These are phyloP conservation scores for Polyploca ridens DNA, from an alignment of 2,888 invertebrate genomes.

Conservation along the genomic window DNA sequence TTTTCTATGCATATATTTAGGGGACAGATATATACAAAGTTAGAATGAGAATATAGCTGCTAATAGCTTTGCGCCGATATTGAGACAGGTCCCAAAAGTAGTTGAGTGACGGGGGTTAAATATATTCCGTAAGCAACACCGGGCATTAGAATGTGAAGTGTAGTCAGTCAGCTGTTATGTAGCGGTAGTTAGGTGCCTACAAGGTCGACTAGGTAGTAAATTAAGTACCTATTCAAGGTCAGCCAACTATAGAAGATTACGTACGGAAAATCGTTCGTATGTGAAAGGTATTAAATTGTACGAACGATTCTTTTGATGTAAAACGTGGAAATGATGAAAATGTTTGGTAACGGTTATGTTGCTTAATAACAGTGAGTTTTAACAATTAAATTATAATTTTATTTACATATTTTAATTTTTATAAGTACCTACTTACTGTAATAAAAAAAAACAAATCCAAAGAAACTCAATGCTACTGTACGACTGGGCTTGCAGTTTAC, in stretches of 20 bases:
- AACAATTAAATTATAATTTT: no score
- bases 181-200: not conserved
- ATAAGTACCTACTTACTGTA: no score
- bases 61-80: not conserved
- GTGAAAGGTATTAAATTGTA: not conserved
- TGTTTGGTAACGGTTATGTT: no score
- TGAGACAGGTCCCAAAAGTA: not conserved
- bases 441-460: no score
- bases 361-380: no score
- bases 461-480: no score
- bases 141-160: conserved; percentile 7
- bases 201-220: conserved; percentile 1
- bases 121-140: conserved; percentile 3
- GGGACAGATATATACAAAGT: not conserved
- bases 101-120: conserved; percentile 2
- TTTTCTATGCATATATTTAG: not conserved
- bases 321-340: not conserved
- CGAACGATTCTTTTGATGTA: not conserved
- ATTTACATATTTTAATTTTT: no score
- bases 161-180: conserved; percentile 1
- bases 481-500: no score
- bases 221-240: not conserved
- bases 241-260: not conserved
- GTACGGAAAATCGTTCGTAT: not conserved
- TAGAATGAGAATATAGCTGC: not conserved